Base-by-base conservation (phyloP, 2,797 vertebrate species). In the Vultur gryphus region DNA sequence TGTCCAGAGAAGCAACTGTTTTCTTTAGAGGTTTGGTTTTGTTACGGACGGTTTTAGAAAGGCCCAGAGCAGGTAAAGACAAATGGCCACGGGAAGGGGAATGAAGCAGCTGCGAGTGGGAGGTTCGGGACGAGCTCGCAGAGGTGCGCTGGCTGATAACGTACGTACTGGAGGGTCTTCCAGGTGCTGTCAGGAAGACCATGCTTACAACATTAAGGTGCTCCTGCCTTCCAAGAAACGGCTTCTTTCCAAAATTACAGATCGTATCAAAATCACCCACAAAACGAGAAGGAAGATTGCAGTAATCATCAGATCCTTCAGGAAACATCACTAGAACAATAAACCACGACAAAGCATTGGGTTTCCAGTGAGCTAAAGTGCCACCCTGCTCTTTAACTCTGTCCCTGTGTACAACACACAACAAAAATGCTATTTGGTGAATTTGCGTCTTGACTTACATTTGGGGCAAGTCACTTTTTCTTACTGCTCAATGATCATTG, bases 1-100 rank as follows among this genome's bases (percentile, higher is more conserved):
- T 57, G 43, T 65, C 78, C 82, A 37, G 78, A 87, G 81, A 83
- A 86, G 33, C 29, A 87, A 92, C 71, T 76, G 54, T 46, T 96
- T 93, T 64, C 64, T 91, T 87, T 67, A 76, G 78, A 58, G 57
- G 61, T 86, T 62, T 93, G 66, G 3, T 51, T 77, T 76, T 67
- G 28, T 85, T 35, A 48, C 1, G 4, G 57, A 24, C 52, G 19
- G 59, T 16, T 87, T 91, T 66, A 77, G 58, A 51, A 77, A 61
- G 9, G 17, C 66, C n/a, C 39, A 19, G 55, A 65, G 62, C 12
- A 84, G 49, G 33, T 83, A 66, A 66, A 91, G 25, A 51, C 29
- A 69, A 89, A 52, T 0, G 5, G 17, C 14, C 35, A 14, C 0
- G 4, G 33, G 54, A 49, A 57, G 21, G 16, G 13, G 58, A 61